phyloP scores from a whole-genome alignment of 2,113 vertebrate genomes.

The Hippocampus mohnikei region DNA sequence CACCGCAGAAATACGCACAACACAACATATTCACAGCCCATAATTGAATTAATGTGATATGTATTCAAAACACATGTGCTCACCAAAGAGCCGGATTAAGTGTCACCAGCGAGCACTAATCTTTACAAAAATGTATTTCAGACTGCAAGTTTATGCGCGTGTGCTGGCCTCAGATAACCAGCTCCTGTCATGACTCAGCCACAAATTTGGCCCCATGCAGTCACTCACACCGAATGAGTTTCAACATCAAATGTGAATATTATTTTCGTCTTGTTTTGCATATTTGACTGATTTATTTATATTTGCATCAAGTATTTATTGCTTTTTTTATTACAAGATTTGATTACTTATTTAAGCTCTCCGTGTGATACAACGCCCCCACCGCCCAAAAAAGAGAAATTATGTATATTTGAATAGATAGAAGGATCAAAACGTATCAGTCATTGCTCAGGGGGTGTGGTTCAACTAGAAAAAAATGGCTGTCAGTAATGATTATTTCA shows the following conservation, averaged over 20 bases:
- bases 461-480: not conserved
- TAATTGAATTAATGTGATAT: conserved; percentile 7
- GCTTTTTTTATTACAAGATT: conserved; percentile 25
- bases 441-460: not conserved
- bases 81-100: not conserved
- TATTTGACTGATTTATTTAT: conserved; percentile 49
- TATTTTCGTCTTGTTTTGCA: conserved; percentile 40
- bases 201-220: conserved; percentile 15
- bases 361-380: not conserved
- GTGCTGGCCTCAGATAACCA: conserved; percentile 33
- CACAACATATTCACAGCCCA: not conserved
- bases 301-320: conserved; percentile 46
- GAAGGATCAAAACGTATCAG: not conserved
- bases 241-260: conserved; percentile 39
- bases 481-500: not conserved
- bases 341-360: conserved; percentile 11
- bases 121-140: conserved; percentile 15
- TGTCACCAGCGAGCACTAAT: conserved; percentile 3
- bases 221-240: conserved; percentile 22
- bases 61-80: conserved; percentile 5
- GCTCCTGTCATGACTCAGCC: conserved; percentile 19
- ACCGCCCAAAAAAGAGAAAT: not conserved
- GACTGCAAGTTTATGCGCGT: conserved; percentile 6
- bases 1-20: not conserved
- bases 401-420: not conserved